A percentile compares a stretch with the other conserved stretches of the same genome.
Conservation (phyloP, 2,113 vertebrate species). For the Synchiropus splendidus region DNA sequence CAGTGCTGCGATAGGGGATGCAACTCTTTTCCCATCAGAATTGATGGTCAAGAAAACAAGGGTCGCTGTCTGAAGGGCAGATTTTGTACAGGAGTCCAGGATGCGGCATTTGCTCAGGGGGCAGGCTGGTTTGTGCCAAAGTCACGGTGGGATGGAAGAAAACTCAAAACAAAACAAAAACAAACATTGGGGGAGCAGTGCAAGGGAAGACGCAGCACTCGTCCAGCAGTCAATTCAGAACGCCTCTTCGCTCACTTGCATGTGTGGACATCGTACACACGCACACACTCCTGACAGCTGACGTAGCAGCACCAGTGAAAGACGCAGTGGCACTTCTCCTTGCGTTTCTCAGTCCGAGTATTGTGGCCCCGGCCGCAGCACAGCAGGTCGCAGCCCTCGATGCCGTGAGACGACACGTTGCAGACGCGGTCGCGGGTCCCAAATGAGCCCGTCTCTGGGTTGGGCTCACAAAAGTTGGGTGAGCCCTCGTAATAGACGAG, state of each 20-base stretch:
- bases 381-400: conserved; percentile 93
- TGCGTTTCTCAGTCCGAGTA: conserved; percentile 94
- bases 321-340: conserved; percentile 97
- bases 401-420: conserved; percentile 95
- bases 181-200: conserved; percentile 7
- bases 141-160: not conserved
- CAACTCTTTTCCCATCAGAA: not conserved
- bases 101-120: conserved; percentile 11
- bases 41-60: not conserved
- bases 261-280: conserved; percentile 92
- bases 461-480: conserved; percentile 96
- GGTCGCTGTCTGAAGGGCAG: conserved; percentile 14
- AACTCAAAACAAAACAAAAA: too few relatives aligned
- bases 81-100: not conserved
- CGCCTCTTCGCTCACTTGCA: conserved; percentile 75
- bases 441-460: conserved; percentile 92
- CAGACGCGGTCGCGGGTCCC: conserved; percentile 90
- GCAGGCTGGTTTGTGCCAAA: not conserved
- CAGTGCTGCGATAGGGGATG: not conserved
- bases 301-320: conserved; percentile 99
- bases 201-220: conserved; percentile 20
- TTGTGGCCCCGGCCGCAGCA: conserved; percentile 97
- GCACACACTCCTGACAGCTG: conserved; percentile 93
- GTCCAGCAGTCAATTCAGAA: conserved; percentile 31
- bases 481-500: conserved; percentile 97